Evolutionary conservation across 2,888 invertebrate species (phyloP).

Genomic region (Caenorhabditis becei): DNA sequence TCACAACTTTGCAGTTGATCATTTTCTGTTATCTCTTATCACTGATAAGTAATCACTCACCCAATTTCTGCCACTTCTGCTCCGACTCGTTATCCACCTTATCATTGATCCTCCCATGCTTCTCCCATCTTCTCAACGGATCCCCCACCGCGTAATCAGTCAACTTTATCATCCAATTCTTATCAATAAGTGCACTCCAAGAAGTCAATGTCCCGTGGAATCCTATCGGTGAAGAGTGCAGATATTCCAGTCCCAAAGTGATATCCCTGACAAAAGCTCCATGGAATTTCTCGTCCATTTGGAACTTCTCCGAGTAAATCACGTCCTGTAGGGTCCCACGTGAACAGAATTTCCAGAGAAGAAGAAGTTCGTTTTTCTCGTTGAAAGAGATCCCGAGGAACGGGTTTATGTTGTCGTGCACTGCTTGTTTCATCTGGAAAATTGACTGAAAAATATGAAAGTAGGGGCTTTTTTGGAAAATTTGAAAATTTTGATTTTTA

Average conservation of each 20-base stretch:
- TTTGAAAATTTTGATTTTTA: neutral
- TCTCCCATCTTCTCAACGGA: constrained; percentile 70
- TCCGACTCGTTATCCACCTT: constrained; percentile 69
- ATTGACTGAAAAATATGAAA: too few species aligned
- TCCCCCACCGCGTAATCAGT: constrained; percentile 69
- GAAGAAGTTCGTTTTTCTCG: constrained; percentile 66
- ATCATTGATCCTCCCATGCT: constrained; percentile 65
- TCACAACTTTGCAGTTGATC: too few species aligned
- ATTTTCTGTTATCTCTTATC: too few species aligned
- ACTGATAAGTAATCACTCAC: too few species aligned
- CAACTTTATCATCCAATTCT: constrained; percentile 71
- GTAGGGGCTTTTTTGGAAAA: too few species aligned
- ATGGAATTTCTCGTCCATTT: constrained; percentile 70
- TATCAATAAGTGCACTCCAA: constrained; percentile 70
- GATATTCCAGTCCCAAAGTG: constrained; percentile 72
- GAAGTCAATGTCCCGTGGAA: constrained; percentile 69
- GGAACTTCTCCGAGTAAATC: constrained; percentile 70
- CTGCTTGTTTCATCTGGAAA: constrained; percentile 88
- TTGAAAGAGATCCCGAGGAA: constrained; percentile 88
- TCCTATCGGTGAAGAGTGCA: constrained; percentile 68
- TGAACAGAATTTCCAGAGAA: constrained; percentile 70
- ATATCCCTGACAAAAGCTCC: constrained; percentile 72
- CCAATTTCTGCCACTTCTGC: constrained; percentile 53
- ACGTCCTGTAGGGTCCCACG: constrained; percentile 67
- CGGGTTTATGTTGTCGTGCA: constrained; percentile 96